Evolutionary conservation across 2,797 vertebrate genomes (phyloP), one percentile per base, ranked within the genome.

Genomic region (Avahi laniger): DNA sequence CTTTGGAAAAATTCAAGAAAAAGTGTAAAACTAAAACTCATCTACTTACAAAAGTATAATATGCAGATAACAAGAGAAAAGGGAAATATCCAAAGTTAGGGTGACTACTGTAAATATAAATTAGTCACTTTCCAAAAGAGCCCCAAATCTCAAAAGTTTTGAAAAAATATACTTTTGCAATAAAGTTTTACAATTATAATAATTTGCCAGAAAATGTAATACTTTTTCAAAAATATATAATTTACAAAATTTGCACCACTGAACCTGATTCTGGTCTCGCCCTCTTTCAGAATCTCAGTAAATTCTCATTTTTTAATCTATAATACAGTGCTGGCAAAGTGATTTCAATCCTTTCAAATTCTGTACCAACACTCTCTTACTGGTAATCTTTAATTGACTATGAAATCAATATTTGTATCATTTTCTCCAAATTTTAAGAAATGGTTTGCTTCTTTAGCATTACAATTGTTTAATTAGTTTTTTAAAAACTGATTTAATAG

Each of bases 351-450:
- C 43, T 86, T 93, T 85, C 61, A 96, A 89, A 87, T 78, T 88
- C 69, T 81, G 17, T 33, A 89, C 9, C 8, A 75, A 63, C 12
- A 78, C 78, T 76, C 22, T 85, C 86, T 76, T 61, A 59, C 24
- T 87, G 57, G 67, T 84, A 41, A 63, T 65, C 33, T 76, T 67
- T 93, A 26, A 69, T 46, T 46, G 24, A 82, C 33, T 50, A 28
- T 4, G 24, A 13, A 93, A 89, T 94, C 80, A 94, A 70, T 80
- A 89, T 54, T 91, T 92, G 75, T 43, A 48, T 11, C n/a, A 75
- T 26, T 48, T 84, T 57, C 41, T 35, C 43, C 91, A 87, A 81
- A 95, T 87, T 94, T 86, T 81, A 95, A 92, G 30, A 90, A 96
- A 43, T 70, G 1, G 52, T 79, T 82, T 94, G 7, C 30, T 75